These are phyloP conservation scores for Poeciliopsis retropinna DNA, from an alignment of 2,113 vertebrate genomes.

Conservation along the genomic window DNA sequence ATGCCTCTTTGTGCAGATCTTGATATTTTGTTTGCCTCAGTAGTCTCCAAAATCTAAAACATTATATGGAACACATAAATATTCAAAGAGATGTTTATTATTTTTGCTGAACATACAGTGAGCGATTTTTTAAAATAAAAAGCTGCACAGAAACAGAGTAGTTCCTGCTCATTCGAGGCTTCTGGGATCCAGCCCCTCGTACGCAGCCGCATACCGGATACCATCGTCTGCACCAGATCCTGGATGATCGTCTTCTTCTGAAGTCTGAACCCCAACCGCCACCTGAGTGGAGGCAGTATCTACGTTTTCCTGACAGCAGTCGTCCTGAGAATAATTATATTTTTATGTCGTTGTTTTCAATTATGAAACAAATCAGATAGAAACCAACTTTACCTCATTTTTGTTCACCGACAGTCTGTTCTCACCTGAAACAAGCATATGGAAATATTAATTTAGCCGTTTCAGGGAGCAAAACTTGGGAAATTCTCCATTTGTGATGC, in stretches of 20 bases:
- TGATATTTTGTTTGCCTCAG: not conserved
- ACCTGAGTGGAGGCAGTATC: constrained; percentile 4
- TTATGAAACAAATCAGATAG: too few species aligned
- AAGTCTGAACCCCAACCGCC: constrained; percentile 32
- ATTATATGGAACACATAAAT: not conserved
- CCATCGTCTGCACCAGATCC: constrained; percentile 22
- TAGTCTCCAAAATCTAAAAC: not conserved
- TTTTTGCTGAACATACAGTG: constrained; percentile 14
- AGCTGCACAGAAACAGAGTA: not conserved
- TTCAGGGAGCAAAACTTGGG: not conserved
- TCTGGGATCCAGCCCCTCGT: constrained; percentile 49
- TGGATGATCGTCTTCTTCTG: constrained; percentile 1
- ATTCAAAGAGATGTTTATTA: constrained; percentile 10
- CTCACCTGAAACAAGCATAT: constrained; percentile 15
- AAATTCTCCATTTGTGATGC: not conserved
- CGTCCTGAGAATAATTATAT: constrained; percentile 39
- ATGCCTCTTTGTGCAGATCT: not conserved
- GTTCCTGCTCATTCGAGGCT: constrained; percentile 27
- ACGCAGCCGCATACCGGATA: constrained; percentile 26
- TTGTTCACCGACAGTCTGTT: constrained; percentile 11
- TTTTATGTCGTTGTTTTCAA: not conserved
- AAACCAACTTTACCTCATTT: constrained; percentile 38
- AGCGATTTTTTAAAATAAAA: not conserved
- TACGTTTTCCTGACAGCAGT: constrained; percentile 22
- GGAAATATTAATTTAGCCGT: not conserved